Evolutionary conservation across 2,797 vertebrate species (phyloP), one percentile per base, ranked within the genome.

Genomic region (Acipenser oxyrinchus): DNA sequence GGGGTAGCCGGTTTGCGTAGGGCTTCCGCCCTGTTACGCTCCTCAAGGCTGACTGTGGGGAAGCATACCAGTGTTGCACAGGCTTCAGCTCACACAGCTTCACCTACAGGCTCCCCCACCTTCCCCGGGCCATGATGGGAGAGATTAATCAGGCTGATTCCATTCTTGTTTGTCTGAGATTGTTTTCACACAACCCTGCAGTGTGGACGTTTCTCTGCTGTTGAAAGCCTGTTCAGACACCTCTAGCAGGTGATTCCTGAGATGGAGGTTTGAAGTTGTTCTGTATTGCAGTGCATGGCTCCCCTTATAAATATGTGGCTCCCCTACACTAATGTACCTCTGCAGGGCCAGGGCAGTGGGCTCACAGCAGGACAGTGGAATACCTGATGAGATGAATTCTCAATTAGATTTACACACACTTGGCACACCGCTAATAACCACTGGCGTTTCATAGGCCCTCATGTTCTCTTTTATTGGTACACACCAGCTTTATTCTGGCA

Each of bases 351-450:
- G 60, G 74, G 81, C 75, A 79, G 76, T 78, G 86, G 87, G 85
- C 72, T 74, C 82, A 58, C 83, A 86, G 85, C 85, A 87, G 84
- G 84, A 87, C 82, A 86, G 82, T 80, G 84, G 87, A 83, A 83
- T 84, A 83, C 77, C 82, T 66, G 2, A 37, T 37, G 74, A 86
- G 80, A 88, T 85, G 85, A 86, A 86, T 82, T 85, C 85, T 87
- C 83, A 72, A 79, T 62, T 77, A 84, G 85, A 83, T 89, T 89
- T 88, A 88, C 84, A 83, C 65, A 76, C 80, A 80, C 78, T 80
- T 75, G 85, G 83, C 75, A 83, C 81, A 77, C 80, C 82, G 79
- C 60, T 83, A 81, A 88, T 77, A 82, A 82, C 81, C 87, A 79
- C 83, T 75, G 77, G 64, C 70, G 12, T 86, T 88, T 86, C 86